Conservation (phyloP, 1,140 invertebrate species). For the Thaumetopoea pityocampa region DNA sequence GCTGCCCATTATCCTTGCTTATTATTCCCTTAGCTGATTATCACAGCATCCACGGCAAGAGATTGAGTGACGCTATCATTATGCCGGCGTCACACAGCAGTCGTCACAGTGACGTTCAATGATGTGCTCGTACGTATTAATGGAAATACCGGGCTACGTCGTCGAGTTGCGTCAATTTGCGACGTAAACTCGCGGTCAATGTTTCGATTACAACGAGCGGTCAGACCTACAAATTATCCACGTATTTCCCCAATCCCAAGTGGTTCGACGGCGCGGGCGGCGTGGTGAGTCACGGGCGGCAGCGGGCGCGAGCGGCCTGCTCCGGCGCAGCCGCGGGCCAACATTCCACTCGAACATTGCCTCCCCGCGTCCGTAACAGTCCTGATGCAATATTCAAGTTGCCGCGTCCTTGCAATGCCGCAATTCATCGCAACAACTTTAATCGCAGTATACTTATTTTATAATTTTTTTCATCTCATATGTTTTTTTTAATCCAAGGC, state of each 20-base stretch:
- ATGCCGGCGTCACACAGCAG: too few relatives aligned
- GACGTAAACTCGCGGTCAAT: slow-evolving; percentile 40
- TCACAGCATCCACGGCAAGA: too few relatives aligned
- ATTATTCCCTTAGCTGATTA: too few relatives aligned
- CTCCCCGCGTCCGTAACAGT: slow-evolving; percentile 51
- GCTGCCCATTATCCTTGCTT: too few relatives aligned
- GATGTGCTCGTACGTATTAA: too few relatives aligned
- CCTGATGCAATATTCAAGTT: slow-evolving; percentile 75
- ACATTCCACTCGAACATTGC: slow-evolving; percentile 69
- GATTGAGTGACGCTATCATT: too few relatives aligned
- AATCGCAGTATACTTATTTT: slow-evolving; percentile 56
- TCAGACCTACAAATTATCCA: slow-evolving; percentile 34
- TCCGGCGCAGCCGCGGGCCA: slow-evolving; percentile 36
- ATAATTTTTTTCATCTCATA: slow-evolving; percentile 53
- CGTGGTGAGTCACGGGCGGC: slow-evolving; percentile 22
- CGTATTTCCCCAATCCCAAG: slow-evolving; percentile 56
- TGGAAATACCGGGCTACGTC: slow-evolving; percentile 6
- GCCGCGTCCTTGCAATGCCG: slow-evolving; percentile 74
- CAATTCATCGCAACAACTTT: slow-evolving; percentile 72
- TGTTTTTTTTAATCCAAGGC: slow-evolving; percentile 55
- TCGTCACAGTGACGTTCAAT: too few relatives aligned
- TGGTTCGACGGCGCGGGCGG: slow-evolving; percentile 27
- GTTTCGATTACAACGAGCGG: slow-evolving; percentile 31
- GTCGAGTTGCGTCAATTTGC: slow-evolving; percentile 18
- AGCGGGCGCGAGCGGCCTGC: slow-evolving; percentile 31